Base-by-base conservation (phyloP, 1,140 invertebrate species). In the Philaenus spumarius region DNA sequence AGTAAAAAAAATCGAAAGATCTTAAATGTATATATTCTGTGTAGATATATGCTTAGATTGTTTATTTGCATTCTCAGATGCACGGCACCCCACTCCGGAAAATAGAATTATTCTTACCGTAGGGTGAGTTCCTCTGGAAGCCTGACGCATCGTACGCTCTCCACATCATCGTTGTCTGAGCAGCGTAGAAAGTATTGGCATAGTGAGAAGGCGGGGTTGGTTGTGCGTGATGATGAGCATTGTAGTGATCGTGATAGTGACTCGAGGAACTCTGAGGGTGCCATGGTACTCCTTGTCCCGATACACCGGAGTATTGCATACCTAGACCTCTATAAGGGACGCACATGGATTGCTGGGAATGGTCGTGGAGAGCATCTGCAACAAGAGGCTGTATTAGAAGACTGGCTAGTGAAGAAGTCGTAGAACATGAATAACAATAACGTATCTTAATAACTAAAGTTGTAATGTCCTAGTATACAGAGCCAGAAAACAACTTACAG, bases 91-190 rank as follows among this genome's bases (percentile, higher is more conserved):
- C n/a, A n/a, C n/a, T n/a, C n/a, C n/a, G n/a, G n/a, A n/a, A n/a
- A n/a, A n/a, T n/a, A n/a, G n/a, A n/a, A n/a, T n/a, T n/a, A 30
- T 9, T 30, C 68, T 69, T 70, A 85, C 84, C 84, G 65, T 89
- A 90, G 15, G 85, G 84, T 0, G 85, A 85, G 1, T 81, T 80
- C 22, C 86, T 77, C 68, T 89, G 86, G 68, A 89, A 86, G 1
- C 83, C 82, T 11, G 78, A 72, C 12, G 80, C 75, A 65, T 90
- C 87, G 73, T 90, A 89, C 43, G 86, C 81, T 48, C 87, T 77
- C 85, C 86, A 87, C 3, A 85, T 83, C 63, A 83, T 82, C 7
- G 80, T 80, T 65, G 84, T 84, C 58, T 84, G 83, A 14, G 57
- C 56, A 1, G 83, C 82, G 64, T 85, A 85, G 67, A 85, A 85